Percentiles rank a stretch among this genome's conserved stretches.
Conservation (phyloP, 2,113 vertebrate genomes). For the Natator depressus region DNA sequence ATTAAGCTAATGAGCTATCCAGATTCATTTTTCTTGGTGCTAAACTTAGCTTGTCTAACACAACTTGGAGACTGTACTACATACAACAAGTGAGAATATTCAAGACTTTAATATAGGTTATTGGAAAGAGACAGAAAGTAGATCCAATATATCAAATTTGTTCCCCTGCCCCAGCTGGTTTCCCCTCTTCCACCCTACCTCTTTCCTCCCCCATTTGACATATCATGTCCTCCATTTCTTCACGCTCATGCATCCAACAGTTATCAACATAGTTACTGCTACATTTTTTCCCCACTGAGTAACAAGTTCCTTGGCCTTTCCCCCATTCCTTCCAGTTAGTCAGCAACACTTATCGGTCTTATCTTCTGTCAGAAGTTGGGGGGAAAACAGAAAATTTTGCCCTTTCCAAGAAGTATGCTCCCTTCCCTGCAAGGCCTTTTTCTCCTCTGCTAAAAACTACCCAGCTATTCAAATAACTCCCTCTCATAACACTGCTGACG, state of each 20-base stretch:
- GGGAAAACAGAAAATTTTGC: background rate
- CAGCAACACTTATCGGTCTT: accelerated
- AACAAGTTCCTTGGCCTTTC: background rate
- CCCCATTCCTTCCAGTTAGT: background rate
- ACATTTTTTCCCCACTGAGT: background rate
- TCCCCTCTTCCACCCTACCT: background rate
- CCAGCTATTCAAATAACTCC: background rate
- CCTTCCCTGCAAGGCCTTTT: background rate
- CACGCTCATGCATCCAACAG: background rate
- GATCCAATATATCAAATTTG: background rate
- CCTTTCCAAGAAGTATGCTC: background rate
- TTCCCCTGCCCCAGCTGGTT: background rate
- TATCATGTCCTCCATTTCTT: background rate
- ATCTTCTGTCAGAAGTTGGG: background rate
- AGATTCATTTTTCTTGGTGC: background rate
- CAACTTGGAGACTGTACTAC: background rate
- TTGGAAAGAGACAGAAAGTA: background rate
- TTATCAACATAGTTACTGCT: background rate
- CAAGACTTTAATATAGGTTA: background rate
- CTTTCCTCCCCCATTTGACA: background rate
- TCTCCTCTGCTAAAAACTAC: background rate
- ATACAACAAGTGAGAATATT: background rate
- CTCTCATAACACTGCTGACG: background rate
- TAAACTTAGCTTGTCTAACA: background rate
- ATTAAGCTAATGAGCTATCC: background rate